Conservation (phyloP, 2,797 vertebrate species). For the Benthosema pterotum region DNA sequence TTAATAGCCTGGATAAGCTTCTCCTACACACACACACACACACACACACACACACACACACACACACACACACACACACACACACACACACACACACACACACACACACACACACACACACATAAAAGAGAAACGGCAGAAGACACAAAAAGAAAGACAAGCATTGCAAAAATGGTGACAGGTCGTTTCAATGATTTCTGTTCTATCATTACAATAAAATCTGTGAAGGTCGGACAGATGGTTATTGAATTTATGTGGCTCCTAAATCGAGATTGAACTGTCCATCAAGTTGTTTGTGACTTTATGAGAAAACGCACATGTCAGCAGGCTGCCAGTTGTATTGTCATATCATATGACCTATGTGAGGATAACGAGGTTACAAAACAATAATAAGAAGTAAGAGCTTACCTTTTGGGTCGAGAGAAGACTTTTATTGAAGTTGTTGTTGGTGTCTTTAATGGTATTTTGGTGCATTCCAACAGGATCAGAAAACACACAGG, state of each 20-base stretch:
- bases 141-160: conserved; percentile 11
- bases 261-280: conserved; percentile 2
- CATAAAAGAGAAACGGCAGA: neutral
- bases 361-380: conserved; percentile 28
- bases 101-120: conserved; percentile 13
- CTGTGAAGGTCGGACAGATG: neutral
- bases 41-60: conserved; percentile 26
- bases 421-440: conserved; percentile 72
- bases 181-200: neutral
- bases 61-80: conserved; percentile 25
- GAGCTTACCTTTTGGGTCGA: conserved; percentile 75
- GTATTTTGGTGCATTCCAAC: conserved; percentile 78
- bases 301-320: neutral
- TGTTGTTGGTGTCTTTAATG: conserved; percentile 75
- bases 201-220: neutral
- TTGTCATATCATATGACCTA: neutral
- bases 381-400: conserved; percentile 25
- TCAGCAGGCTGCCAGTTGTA: neutral
- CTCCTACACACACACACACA: conserved; percentile 59
- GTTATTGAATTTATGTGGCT: neutral
- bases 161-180: neutral
- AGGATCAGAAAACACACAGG: conserved; percentile 30
- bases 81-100: conserved; percentile 8
- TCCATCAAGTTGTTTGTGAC: neutral
- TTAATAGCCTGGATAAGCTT: conserved; percentile 82